Percentiles rank a stretch among this genome's conserved stretches.
phyloP scores from a whole-genome alignment of 2,113 vertebrate species.

The Ochotona princeps region DNA sequence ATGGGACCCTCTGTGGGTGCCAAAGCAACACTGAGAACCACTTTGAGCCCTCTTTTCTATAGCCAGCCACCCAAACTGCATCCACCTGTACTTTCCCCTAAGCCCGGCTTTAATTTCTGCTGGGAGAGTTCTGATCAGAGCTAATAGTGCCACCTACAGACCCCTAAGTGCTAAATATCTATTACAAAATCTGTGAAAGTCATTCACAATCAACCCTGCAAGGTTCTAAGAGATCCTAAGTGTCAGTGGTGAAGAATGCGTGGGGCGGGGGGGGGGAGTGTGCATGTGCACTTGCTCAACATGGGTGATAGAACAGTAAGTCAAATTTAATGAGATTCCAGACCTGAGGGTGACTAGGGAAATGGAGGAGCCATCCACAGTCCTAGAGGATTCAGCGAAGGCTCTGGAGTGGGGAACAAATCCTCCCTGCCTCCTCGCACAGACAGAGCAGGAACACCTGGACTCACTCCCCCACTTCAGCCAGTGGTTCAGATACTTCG shows the following conservation, averaged over 20 bases:
- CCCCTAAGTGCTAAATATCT: conserved; percentile 39
- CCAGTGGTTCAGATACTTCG: neutral
- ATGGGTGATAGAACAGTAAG: neutral
- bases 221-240: neutral
- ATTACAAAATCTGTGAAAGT: conserved; percentile 26
- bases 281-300: neutral
- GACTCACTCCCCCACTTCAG: neutral
- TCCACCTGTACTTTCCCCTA: conserved; percentile 7
- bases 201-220: neutral
- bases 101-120: conserved; percentile 24
- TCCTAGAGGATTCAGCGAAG: neutral
- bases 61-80: accelerated
- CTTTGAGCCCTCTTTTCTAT: neutral
- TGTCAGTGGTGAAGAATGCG: neutral
- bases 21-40: neutral
- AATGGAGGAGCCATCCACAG: neutral
- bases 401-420: neutral
- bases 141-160: conserved; percentile 86
- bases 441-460: neutral
- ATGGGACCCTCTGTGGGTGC: neutral
- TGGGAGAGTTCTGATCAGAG: conserved; percentile 69
- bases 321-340: neutral
- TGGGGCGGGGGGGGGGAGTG: accelerated
- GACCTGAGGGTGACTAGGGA: neutral
- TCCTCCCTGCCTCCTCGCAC: accelerated